phyloP scores from a whole-genome alignment of 1,140 invertebrate genomes.

The Mamestra configurata region DNA sequence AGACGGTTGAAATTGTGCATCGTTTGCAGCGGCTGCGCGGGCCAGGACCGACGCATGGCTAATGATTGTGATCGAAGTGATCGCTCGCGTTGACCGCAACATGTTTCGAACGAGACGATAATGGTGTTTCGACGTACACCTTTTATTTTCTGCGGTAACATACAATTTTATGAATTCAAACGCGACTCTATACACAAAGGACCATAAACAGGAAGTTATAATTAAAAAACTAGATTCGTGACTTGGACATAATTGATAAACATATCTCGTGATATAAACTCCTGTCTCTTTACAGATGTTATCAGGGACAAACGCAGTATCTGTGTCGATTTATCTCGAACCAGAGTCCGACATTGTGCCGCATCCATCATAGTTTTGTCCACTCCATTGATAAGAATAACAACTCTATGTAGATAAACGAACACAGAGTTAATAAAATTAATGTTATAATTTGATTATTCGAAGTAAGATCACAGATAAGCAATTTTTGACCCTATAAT shows the following conservation, averaged over 20 bases:
- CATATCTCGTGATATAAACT: constrained; percentile 67
- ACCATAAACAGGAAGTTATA: constrained; percentile 50
- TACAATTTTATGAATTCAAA: constrained; percentile 69
- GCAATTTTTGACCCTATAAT: constrained; percentile 14
- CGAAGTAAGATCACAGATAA: constrained; percentile 15
- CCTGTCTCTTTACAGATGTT: constrained; percentile 68
- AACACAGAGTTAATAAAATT: constrained; percentile 31
- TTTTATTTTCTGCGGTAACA: constrained; percentile 74
- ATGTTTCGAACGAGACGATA: constrained; percentile 80
- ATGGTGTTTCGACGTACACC: constrained; percentile 67
- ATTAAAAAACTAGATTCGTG: constrained; percentile 52
- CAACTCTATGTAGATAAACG: constrained; percentile 68
- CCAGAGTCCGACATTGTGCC: constrained; percentile 61
- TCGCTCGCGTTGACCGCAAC: constrained; percentile 79
- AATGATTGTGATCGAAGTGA: constrained; percentile 80
- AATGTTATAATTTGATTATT: constrained; percentile 33
- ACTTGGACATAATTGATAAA: constrained; percentile 29
- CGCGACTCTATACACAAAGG: constrained; percentile 55
- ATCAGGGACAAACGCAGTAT: constrained; percentile 72
- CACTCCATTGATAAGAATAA: constrained; percentile 78
- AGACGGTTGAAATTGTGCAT: constrained; percentile 67
- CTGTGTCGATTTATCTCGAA: constrained; percentile 73
- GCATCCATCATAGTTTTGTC: constrained; percentile 86
- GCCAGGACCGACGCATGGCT: constrained; percentile 66
- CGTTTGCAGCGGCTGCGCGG: constrained; percentile 68